Conservation (phyloP, 1,140 invertebrate genomes). For the Aradophagus sp. region DNA sequence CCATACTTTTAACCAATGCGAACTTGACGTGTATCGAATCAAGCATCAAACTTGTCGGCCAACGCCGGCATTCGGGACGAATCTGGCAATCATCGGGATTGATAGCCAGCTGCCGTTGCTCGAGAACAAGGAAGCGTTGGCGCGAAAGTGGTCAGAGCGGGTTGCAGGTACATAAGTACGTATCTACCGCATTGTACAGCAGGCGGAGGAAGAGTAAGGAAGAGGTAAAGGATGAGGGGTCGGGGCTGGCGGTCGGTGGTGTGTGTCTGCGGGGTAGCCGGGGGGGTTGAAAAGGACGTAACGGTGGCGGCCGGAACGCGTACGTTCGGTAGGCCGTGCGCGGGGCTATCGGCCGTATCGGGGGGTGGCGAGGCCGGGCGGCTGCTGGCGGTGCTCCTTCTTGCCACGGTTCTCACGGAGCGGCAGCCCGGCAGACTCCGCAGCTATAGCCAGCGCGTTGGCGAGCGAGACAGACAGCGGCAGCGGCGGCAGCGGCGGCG, state of each 20-base stretch:
- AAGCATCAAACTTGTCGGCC: too few species aligned
- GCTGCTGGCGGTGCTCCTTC: constrained; percentile 22
- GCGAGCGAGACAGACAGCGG: constrained; percentile 16
- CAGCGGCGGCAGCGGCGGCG: constrained; percentile 19
- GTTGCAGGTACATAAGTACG: constrained; percentile 46
- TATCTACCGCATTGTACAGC: constrained; percentile 46
- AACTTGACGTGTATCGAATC: too few species aligned
- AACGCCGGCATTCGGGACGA: too few species aligned
- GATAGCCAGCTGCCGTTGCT: too few species aligned
- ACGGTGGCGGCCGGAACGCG: constrained; percentile 21
- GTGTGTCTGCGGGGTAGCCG: background rate
- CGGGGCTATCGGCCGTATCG: constrained; percentile 42
- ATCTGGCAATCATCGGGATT: too few species aligned
- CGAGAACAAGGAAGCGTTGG: constrained; percentile 13
- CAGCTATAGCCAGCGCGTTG: background rate
- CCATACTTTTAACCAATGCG: too few species aligned
- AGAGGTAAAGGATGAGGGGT: constrained; percentile 23
- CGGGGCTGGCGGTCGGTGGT: background rate
- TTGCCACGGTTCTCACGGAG: constrained; percentile 24
- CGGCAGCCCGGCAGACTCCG: constrained; percentile 6
- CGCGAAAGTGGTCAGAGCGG: constrained; percentile 48
- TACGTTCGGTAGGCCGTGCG: constrained; percentile 38
- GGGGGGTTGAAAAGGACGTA: background rate
- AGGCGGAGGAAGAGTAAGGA: constrained; percentile 28
- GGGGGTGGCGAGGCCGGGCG: background rate